Conservation (phyloP, 2,797 vertebrate genomes). For the Melopsittacus undulatus region DNA sequence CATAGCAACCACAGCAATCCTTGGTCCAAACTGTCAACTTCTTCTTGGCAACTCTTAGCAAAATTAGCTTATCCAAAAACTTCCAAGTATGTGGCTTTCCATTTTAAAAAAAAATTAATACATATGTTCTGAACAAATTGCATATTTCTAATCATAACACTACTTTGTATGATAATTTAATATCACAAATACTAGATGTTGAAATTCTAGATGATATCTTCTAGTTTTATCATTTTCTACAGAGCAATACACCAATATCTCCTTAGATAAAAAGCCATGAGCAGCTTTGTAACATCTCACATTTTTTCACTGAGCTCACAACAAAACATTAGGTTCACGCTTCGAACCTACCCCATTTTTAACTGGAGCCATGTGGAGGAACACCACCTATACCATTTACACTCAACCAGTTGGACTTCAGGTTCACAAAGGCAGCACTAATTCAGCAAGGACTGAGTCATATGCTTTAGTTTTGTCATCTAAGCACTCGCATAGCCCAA, state of each 20-base stretch:
- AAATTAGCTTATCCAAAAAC: conserved; percentile 50
- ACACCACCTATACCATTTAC: not conserved
- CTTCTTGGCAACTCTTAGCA: conserved; percentile 43
- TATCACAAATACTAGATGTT: not conserved
- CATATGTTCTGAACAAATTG: not conserved
- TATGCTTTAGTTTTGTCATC: not conserved
- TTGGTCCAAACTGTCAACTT: conserved; percentile 44
- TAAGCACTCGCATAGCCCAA: not conserved
- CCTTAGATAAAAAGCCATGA: not conserved
- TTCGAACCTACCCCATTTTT: not conserved
- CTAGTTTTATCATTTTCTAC: not conserved
- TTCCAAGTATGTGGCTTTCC: not conserved
- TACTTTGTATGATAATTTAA: not conserved
- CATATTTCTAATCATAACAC: not conserved
- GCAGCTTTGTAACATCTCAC: not conserved
- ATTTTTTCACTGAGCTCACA: not conserved
- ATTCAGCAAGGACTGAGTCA: not conserved
- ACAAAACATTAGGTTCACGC: not conserved
- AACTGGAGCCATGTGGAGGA: not conserved
- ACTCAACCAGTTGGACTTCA: not conserved
- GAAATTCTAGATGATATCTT: not conserved
- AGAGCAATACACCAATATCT: not conserved
- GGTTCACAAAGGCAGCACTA: not conserved
- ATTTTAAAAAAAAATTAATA: conserved; percentile 42
- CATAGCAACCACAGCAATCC: conserved; percentile 65